Conservation (phyloP, 2,797 vertebrate genomes). For the Salmo trutta region DNA sequence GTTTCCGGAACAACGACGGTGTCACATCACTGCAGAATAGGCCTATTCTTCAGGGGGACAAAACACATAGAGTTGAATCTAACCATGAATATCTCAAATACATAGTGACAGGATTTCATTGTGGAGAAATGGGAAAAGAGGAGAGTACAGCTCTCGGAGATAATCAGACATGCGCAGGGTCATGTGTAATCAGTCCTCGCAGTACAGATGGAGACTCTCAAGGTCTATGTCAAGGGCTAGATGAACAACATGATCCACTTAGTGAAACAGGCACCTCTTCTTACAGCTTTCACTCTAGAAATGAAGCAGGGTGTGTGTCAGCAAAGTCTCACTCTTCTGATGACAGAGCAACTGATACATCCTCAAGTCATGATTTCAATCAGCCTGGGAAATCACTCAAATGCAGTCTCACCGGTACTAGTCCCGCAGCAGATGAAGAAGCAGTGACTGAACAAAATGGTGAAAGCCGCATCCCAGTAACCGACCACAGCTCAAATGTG, state of each 20-base stretch:
- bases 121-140: neutral
- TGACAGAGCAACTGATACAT: slow-evolving; percentile 32
- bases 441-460: slow-evolving; percentile 19
- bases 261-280: slow-evolving; percentile 40
- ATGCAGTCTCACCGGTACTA: slow-evolving; percentile 12
- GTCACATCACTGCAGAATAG: neutral
- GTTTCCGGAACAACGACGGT: slow-evolving; percentile 22
- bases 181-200: slow-evolving; percentile 17
- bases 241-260: slow-evolving; percentile 36
- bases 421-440: slow-evolving; percentile 27
- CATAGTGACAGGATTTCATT: slow-evolving; percentile 4
- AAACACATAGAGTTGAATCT: slow-evolving; percentile 14
- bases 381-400: slow-evolving; percentile 48
- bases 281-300: slow-evolving; percentile 29
- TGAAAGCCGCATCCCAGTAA: slow-evolving; percentile 36
- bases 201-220: slow-evolving; percentile 25
- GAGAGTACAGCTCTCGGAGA: neutral
- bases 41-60: slow-evolving; percentile 5
- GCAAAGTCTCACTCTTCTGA: slow-evolving; percentile 34
- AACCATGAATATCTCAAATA: slow-evolving; percentile 14
- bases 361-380: slow-evolving; percentile 38
- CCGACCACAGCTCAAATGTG: slow-evolving; percentile 24
- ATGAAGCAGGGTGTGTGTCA: slow-evolving; percentile 42
- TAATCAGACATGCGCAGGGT: neutral
- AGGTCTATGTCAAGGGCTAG: slow-evolving; percentile 18